Evolutionary conservation across 2,888 invertebrate genomes (phyloP).

Genomic region (Acleris emargana): DNA sequence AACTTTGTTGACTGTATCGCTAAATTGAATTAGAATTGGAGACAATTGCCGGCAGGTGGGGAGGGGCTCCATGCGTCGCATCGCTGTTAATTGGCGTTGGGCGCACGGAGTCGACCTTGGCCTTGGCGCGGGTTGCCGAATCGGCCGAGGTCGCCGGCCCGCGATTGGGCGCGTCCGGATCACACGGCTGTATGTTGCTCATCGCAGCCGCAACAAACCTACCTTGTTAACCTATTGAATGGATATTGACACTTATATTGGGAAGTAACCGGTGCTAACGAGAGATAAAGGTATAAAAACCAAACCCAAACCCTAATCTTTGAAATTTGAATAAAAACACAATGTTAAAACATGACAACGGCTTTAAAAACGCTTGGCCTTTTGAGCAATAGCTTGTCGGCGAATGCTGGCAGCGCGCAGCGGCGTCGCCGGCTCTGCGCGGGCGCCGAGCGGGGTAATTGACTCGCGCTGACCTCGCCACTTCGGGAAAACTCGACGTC

Average conservation of each 20-base stretch:
- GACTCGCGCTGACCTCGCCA: slow-evolving; percentile 85
- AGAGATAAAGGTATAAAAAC: no score
- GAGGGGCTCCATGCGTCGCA: slow-evolving; percentile 54
- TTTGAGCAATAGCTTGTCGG: slow-evolving; percentile 31
- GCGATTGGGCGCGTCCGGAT: slow-evolving; percentile 79
- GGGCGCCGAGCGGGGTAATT: slow-evolving; percentile 83
- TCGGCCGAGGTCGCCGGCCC: slow-evolving; percentile 68
- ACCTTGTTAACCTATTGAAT: slow-evolving; percentile 8
- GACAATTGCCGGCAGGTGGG: slow-evolving; percentile 26
- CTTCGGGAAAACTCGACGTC: slow-evolving; percentile 72
- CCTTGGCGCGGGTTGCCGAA: slow-evolving; percentile 81
- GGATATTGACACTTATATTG: not conserved
- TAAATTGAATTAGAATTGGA: not conserved
- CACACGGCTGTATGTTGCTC: slow-evolving; percentile 60
- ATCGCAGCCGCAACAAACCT: slow-evolving; percentile 18
- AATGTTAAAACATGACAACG: not conserved
- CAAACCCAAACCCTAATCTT: no score
- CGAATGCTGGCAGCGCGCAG: slow-evolving; percentile 45
- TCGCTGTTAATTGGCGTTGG: slow-evolving; percentile 72
- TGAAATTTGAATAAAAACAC: no score
- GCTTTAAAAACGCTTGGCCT: slow-evolving; percentile 3
- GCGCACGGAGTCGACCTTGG: slow-evolving; percentile 66
- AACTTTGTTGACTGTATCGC: not conserved
- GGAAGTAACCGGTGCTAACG: no score
- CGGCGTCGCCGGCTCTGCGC: slow-evolving; percentile 52